Evolutionary conservation across 2,113 vertebrate species (phyloP).

Genomic region (Lepisosteus osseus): DNA sequence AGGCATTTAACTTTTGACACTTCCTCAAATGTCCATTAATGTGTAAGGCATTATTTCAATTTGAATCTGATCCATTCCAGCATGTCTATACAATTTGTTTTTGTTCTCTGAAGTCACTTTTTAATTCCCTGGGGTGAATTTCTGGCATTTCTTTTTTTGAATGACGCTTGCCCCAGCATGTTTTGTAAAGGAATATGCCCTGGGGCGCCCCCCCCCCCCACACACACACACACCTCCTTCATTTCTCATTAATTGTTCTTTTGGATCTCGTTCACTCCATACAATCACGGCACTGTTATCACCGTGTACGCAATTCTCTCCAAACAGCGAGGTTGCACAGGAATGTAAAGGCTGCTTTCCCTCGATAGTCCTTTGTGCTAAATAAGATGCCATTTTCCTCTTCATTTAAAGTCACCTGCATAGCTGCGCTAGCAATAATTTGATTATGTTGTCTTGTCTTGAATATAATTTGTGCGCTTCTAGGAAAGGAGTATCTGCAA

Average conservation of each 20-base stretch:
- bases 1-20: too few species aligned
- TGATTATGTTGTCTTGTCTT: too few species aligned
- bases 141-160: slow-evolving; percentile 55
- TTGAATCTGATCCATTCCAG: slow-evolving; percentile 24
- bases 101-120: slow-evolving; percentile 36
- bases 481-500: too few species aligned
- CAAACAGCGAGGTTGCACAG: too few species aligned
- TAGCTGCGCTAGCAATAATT: too few species aligned
- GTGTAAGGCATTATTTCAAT: slow-evolving; percentile 18
- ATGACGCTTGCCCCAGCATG: slow-evolving; percentile 53
- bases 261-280: not conserved
- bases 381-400: too few species aligned
- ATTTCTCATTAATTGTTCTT: not conserved
- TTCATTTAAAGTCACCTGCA: too few species aligned
- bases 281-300: too few species aligned
- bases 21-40: not conserved
- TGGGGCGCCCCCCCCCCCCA: slow-evolving; percentile 17
- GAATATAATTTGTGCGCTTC: too few species aligned
- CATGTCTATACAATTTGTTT: slow-evolving; percentile 50
- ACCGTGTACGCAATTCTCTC: too few species aligned
- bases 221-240: not conserved
- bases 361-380: too few species aligned
- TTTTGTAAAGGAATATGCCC: slow-evolving; percentile 2
- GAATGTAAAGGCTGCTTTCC: too few species aligned
- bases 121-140: slow-evolving; percentile 51